Conservation (phyloP, 2,888 invertebrate genomes). For the Tiliacea aurago region DNA sequence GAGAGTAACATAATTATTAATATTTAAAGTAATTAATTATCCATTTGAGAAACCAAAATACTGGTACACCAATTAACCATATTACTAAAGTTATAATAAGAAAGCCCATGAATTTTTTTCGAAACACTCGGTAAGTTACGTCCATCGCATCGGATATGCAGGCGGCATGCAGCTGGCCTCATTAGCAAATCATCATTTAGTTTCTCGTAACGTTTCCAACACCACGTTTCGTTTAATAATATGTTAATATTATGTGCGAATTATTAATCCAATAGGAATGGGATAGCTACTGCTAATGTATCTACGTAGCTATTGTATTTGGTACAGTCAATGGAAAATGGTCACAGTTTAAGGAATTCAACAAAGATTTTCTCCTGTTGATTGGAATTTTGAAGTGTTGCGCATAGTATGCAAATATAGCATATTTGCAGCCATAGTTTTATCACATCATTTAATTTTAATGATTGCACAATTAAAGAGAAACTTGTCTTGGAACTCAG, state of each 20-base stretch:
- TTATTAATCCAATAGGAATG: neutral
- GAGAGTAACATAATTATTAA: too few relatives aligned
- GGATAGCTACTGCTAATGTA: neutral
- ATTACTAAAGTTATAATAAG: neutral
- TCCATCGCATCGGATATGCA: neutral
- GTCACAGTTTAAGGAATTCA: neutral
- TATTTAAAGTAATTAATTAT: too few relatives aligned
- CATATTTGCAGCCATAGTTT: neutral
- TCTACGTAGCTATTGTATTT: neutral
- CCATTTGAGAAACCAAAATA: too few relatives aligned
- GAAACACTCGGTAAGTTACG: neutral
- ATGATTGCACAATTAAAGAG: neutral
- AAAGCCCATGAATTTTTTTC: neutral
- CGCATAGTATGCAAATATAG: neutral
- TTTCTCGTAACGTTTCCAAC: neutral
- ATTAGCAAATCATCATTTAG: constrained; percentile 10
- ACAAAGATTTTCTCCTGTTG: neutral
- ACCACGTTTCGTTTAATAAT: neutral
- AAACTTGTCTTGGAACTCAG: neutral
- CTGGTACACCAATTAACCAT: too few relatives aligned
- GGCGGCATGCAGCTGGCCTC: neutral
- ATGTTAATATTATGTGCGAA: neutral
- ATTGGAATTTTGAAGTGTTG: neutral
- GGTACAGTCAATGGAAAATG: neutral
- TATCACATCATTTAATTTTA: neutral